These are phyloP conservation scores for Drosophila kambysellisi DNA, from an alignment of 2,888 invertebrate species.

Conservation along the genomic window DNA sequence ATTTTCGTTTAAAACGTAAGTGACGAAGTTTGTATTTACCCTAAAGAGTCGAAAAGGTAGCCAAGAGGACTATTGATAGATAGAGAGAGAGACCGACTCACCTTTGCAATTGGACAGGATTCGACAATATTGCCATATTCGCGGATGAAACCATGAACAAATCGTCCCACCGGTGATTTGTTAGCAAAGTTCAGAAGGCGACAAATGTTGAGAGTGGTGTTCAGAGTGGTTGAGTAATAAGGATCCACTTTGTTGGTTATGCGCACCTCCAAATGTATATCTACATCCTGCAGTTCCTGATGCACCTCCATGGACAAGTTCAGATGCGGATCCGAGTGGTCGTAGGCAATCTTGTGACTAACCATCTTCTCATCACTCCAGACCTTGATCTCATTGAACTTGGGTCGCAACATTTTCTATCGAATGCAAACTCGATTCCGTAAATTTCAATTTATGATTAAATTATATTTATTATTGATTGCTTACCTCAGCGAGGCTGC, in stretches of 20 bases:
- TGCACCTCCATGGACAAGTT: conserved; percentile 81
- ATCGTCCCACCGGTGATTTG: conserved; percentile 77
- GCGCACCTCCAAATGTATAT: conserved; percentile 72
- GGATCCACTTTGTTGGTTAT: conserved; percentile 75
- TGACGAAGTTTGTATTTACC: conserved; percentile 52
- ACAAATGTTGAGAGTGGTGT: conserved; percentile 80
- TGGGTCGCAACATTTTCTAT: conserved; percentile 83
- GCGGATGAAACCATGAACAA: conserved; percentile 71
- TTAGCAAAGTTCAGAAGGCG: conserved; percentile 70
- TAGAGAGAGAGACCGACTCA: conserved; percentile 36
- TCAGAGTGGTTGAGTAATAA: conserved; percentile 67
- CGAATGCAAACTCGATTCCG: background rate
- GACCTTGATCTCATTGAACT: conserved; percentile 76
- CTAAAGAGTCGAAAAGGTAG: conserved; percentile 39
- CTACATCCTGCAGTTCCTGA: conserved; percentile 73
- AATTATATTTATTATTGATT: background rate
- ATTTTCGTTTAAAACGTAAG: conserved; percentile 64
- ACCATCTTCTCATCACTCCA: conserved; percentile 82
- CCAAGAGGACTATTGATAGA: background rate
- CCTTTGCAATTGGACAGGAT: conserved; percentile 80
- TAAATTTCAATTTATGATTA: background rate
- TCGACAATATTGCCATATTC: conserved; percentile 79
- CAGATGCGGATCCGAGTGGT: conserved; percentile 79
- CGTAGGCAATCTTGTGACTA: conserved; percentile 74
- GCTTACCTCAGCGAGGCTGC: conserved; percentile 69